Base-by-base conservation (phyloP, 2,888 invertebrate species). In the Platycheirus rosarum region DNA sequence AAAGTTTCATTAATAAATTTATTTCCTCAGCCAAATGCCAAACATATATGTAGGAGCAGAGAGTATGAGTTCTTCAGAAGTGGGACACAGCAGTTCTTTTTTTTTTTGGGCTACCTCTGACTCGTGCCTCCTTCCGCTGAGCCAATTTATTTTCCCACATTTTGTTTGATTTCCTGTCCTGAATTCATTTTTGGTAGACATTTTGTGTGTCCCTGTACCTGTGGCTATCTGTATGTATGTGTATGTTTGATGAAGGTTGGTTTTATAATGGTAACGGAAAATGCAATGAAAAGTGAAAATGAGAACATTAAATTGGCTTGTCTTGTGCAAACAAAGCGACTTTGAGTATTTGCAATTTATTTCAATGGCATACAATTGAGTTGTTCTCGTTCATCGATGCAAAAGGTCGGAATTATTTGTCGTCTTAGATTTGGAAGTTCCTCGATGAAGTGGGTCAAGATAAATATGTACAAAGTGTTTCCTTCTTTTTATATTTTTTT, bases 151-250 rank as follows among this genome's bases (percentile, higher is more conserved):
- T 57, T 57, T n/a, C n/a, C 16, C 16, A 44, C 55, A 44, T 49
- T 69, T 48, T 57, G 57, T 63, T 71, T 71, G 53, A 63, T 71
- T 71, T 71, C 53, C 63, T 63, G 53, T 71, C 11, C 63, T 63
- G 63, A 71, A 53, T 46, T 35, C 11, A 40, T 49, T 71, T 63
- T 71, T 26, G 71, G 46, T 53, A 60, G 44, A 26, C 2, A 60
- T 18, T 48, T 60, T 44, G 18, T 60, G 14, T 60, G 42, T 16
- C 60, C 5, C 42, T 18, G 5, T 60, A 9, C 6, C 49, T 13
- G 48, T 20, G 0, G 8, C 13, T 48, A 3, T 13, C n/a, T 13
- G 35, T 35, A 9, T 4, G 5, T 13, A 6, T 16, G n/a, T 53
- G 4, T 53, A 29, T 49, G 0, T 11, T 14, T 14, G 6, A 2